Conservation (phyloP, 1,140 invertebrate species). For the Aphidius gifuensis region DNA sequence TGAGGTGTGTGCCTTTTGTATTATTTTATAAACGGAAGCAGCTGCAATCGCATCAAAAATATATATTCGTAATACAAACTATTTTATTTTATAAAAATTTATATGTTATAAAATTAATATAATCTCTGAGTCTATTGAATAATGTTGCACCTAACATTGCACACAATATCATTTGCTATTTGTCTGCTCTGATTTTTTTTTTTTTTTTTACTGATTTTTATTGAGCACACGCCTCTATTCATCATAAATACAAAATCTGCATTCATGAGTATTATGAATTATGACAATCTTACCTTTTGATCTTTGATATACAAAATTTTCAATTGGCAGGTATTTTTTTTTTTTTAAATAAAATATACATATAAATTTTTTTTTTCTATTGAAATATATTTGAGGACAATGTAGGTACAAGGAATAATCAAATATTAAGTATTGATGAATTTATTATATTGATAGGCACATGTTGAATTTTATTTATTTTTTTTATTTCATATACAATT, state of each 20-base stretch:
- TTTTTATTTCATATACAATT: background rate
- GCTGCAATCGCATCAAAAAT: constrained; percentile 19
- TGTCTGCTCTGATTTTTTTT: constrained; percentile 1
- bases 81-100: constrained; percentile 6
- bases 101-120: constrained; percentile 15
- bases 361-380: too few species aligned
- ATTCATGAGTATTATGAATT: constrained; percentile 10
- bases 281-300: constrained; percentile 1
- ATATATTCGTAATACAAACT: constrained; percentile 23
- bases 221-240: constrained; percentile 3
- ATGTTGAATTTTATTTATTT: too few species aligned
- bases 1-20: constrained; percentile 23
- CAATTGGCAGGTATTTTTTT: too few species aligned
- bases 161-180: constrained; percentile 7
- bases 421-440: too few species aligned
- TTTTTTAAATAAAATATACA: too few species aligned
- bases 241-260: constrained; percentile 5
- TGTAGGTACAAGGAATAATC: too few species aligned
- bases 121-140: constrained; percentile 11
- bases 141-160: constrained; percentile 24
- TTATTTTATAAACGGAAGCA: constrained; percentile 16
- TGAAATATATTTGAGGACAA: too few species aligned
- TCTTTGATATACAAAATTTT: too few species aligned
- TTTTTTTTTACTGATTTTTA: constrained; percentile 10
- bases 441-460: too few species aligned